Conservation (phyloP, 1,140 invertebrate genomes). For the Bombyx mandarina region DNA sequence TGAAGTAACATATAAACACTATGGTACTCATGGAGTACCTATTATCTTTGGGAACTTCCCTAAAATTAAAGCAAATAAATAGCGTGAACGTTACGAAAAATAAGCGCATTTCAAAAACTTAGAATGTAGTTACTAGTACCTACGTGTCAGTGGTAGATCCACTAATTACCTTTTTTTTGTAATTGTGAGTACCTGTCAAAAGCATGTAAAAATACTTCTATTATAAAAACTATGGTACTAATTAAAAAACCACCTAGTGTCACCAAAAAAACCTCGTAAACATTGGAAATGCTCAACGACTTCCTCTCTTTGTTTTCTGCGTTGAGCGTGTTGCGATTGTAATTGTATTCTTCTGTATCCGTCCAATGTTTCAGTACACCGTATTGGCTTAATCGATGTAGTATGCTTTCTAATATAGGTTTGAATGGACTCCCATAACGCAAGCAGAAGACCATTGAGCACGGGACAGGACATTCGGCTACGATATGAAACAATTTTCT, state of each 20-base stretch:
- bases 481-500: constrained; percentile 46
- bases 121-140: too few species aligned
- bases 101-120: too few species aligned
- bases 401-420: constrained; percentile 34
- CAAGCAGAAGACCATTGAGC: constrained; percentile 49
- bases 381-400: constrained; percentile 43
- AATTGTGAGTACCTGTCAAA: too few species aligned
- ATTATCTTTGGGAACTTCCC: too few species aligned
- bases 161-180: too few species aligned
- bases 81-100: too few species aligned
- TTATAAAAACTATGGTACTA: constrained; percentile 32
- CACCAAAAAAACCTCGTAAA: constrained; percentile 46
- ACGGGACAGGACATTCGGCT: constrained; percentile 50
- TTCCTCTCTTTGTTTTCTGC: constrained; percentile 38
- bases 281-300: constrained; percentile 32
- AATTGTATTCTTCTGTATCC: constrained; percentile 34
- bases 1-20: too few species aligned
- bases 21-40: too few species aligned
- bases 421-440: constrained; percentile 57
- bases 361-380: constrained; percentile 52
- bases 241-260: constrained; percentile 32
- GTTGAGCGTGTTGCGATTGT: constrained; percentile 25
- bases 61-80: too few species aligned
- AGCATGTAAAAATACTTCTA: constrained; percentile 23
- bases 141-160: too few species aligned